A percentile compares a stretch with the other conserved stretches of the same genome.
Conservation (phyloP, 2,113 vertebrate genomes). For the Kryptolebias marmoratus region DNA sequence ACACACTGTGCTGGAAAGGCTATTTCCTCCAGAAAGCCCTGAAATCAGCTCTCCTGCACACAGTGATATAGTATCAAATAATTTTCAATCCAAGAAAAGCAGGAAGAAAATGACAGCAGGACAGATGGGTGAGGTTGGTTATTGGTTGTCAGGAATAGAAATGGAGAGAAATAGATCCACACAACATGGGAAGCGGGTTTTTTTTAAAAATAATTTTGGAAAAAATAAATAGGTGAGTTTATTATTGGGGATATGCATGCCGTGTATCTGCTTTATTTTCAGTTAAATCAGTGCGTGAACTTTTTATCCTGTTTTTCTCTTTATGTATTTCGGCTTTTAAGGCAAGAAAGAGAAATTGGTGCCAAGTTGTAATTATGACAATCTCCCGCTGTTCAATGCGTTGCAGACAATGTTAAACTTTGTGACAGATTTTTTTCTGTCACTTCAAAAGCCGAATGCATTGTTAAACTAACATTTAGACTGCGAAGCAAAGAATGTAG, state of each 20-base stretch:
- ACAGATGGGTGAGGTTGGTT: not conserved
- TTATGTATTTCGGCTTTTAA: constrained; percentile 24
- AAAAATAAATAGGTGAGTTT: not conserved
- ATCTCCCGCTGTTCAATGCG: not conserved
- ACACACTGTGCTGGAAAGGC: not conserved
- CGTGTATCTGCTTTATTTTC: not conserved
- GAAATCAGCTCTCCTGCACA: not conserved
- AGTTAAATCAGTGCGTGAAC: not conserved
- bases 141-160: not conserved
- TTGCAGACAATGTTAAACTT: not conserved
- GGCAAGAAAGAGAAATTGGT: not conserved
- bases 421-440: not conserved
- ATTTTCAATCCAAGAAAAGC: not conserved
- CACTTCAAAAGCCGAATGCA: not conserved
- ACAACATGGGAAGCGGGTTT: not conserved
- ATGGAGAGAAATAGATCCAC: not conserved
- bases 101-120: not conserved
- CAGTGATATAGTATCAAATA: not conserved
- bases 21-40: not conserved
- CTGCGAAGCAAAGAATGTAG: not conserved
- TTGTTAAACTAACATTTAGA: not conserved
- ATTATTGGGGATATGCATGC: not conserved
- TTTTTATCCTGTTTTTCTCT: constrained; percentile 9
- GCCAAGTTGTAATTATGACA: not conserved
- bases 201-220: not conserved